These are phyloP conservation scores for Macrophya alboannulata DNA, from an alignment of 2,888 invertebrate genomes.

Conservation along the genomic window DNA sequence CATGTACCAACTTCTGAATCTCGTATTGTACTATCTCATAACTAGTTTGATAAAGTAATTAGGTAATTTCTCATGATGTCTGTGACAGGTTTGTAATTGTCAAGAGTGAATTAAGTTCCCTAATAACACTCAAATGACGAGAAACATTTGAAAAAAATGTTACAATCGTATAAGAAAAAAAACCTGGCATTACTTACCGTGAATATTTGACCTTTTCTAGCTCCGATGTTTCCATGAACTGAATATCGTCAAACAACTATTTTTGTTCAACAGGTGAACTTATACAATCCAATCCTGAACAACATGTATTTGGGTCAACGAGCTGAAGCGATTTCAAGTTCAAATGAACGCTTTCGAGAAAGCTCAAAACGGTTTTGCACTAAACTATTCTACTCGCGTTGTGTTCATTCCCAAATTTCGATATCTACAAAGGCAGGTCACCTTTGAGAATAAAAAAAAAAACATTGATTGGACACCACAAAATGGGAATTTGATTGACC, in stretches of 20 bases:
- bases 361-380: neutral
- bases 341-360: neutral
- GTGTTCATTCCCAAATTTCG: neutral
- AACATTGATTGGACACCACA: constrained; percentile 18
- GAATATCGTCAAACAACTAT: neutral
- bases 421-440: neutral
- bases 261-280: constrained; percentile 49
- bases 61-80: neutral
- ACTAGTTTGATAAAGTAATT: constrained; percentile 5
- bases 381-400: neutral
- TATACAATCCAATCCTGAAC: neutral
- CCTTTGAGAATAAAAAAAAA: neutral
- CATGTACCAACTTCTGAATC: neutral
- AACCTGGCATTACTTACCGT: neutral
- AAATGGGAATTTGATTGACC: neutral
- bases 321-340: neutral
- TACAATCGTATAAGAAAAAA: neutral
- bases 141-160: neutral
- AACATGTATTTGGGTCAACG: neutral
- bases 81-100: neutral
- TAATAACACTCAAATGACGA: neutral
- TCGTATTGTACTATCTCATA: neutral
- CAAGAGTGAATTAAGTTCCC: neutral
- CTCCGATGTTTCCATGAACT: neutral
- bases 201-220: neutral